Evolutionary conservation across 2,888 invertebrate genomes (phyloP).

Genomic region (Lepidocyrtinus sp.): DNA sequence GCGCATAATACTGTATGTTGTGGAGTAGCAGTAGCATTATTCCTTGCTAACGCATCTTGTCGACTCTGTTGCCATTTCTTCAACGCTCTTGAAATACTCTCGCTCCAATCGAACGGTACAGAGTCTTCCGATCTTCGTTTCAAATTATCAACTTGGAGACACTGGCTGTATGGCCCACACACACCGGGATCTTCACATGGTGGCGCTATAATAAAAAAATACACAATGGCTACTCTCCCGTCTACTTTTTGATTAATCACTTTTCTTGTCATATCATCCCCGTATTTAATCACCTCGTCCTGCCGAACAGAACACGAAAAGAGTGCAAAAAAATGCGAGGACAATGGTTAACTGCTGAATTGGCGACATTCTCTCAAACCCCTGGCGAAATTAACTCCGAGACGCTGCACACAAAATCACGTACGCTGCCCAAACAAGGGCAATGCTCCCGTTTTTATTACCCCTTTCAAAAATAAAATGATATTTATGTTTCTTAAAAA

Average conservation of each 20-base stretch:
- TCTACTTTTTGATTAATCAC: conserved; percentile 11
- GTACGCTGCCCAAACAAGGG: conserved; percentile 50
- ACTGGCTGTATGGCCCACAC: conserved; percentile 68
- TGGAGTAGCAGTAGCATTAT: conserved; percentile 29
- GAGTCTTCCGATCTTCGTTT: conserved; percentile 68
- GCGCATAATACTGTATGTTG: conserved; percentile 69
- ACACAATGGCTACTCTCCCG: neutral
- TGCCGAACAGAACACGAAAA: conserved; percentile 28
- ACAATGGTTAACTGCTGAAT: conserved; percentile 41
- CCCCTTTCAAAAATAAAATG: conserved; percentile 4
- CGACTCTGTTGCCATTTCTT: conserved; percentile 62
- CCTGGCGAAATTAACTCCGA: neutral
- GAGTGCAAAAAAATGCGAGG: conserved; percentile 23
- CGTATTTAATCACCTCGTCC: conserved; percentile 48
- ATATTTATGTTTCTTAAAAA: neutral
- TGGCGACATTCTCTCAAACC: conserved; percentile 30
- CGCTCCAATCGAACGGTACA: conserved; percentile 54
- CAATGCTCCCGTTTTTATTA: conserved; percentile 41
- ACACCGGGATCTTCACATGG: conserved; percentile 70
- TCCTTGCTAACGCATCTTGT: conserved; percentile 36
- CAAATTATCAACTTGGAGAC: conserved; percentile 70
- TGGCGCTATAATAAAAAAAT: conserved; percentile 58
- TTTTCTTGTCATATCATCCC: neutral
- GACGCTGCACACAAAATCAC: neutral
- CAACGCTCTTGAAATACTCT: conserved; percentile 61